phyloP scores from a whole-genome alignment of 2,888 invertebrate species.

The Globia sparganii region DNA sequence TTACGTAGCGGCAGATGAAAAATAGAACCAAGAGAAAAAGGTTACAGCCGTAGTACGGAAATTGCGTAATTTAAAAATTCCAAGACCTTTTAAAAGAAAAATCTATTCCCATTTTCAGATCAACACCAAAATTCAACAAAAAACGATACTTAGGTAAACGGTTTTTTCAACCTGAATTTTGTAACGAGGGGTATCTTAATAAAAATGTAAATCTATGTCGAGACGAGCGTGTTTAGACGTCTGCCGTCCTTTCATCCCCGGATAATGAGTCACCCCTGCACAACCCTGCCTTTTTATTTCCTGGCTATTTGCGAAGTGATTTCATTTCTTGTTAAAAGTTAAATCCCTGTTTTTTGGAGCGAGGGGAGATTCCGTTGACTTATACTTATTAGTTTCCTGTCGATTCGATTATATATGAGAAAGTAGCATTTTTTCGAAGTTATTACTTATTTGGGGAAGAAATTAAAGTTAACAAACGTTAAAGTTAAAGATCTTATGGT shows the following conservation, averaged over 20 bases:
- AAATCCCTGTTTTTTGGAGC: constrained; percentile 45
- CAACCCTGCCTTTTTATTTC: constrained; percentile 58
- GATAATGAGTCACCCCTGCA: constrained; percentile 62
- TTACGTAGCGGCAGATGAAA: constrained; percentile 17
- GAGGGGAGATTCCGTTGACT: constrained; percentile 31
- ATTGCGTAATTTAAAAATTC: constrained; percentile 45
- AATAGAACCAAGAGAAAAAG: constrained; percentile 27
- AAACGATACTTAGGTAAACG: constrained; percentile 32
- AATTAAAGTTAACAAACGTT: not conserved
- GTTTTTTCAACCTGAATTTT: constrained; percentile 44
- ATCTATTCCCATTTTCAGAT: constrained; percentile 38
- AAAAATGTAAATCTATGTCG: constrained; percentile 61
- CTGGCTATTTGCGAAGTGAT: constrained; percentile 65
- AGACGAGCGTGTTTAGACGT: constrained; percentile 58
- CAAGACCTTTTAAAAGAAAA: constrained; percentile 16
- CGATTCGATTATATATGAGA: constrained; percentile 10
- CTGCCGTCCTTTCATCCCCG: constrained; percentile 55
- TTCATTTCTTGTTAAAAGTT: constrained; percentile 68
- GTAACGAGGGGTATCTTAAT: constrained; percentile 46
- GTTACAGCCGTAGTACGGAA: constrained; percentile 29
- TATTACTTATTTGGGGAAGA: not conserved
- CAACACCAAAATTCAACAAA: constrained; percentile 42
- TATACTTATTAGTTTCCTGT: constrained; percentile 47
- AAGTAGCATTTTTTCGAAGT: constrained; percentile 5
- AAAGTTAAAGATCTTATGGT: no score